These are phyloP conservation scores for Uria lomvia DNA, from an alignment of 2,113 vertebrate species.

Conservation along the genomic window DNA sequence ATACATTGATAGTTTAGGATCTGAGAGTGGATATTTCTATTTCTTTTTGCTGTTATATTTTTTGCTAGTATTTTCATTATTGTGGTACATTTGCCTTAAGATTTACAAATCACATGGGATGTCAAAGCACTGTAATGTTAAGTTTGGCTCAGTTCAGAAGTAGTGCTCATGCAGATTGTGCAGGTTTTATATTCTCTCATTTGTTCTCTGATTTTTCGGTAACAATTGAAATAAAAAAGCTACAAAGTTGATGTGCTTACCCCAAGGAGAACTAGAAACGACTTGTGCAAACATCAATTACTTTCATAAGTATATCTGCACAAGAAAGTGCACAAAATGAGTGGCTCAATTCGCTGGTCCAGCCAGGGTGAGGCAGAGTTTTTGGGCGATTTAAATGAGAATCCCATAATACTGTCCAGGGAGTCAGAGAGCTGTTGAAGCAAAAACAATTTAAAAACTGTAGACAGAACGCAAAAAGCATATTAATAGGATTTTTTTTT, in stretches of 20 bases:
- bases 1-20: background rate
- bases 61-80: background rate
- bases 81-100: background rate
- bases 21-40: background rate
- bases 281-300: background rate
- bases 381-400: background rate
- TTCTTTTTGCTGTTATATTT: background rate
- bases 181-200: background rate
- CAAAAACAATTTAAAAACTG: background rate
- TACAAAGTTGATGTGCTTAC: background rate
- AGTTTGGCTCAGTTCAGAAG: background rate
- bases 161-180: background rate
- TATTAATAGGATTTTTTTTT: background rate
- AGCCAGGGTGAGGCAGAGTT: background rate
- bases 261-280: background rate
- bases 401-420: background rate
- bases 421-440: background rate
- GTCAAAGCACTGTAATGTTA: background rate
- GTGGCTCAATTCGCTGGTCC: background rate
- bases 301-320: background rate
- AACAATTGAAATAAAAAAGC: background rate
- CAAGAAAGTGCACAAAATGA: background rate
- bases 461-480: background rate
- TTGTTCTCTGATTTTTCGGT: background rate
- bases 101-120: background rate